Evolutionary conservation across 2,113 vertebrate species (phyloP).

Genomic region (Albula goreensis): DNA sequence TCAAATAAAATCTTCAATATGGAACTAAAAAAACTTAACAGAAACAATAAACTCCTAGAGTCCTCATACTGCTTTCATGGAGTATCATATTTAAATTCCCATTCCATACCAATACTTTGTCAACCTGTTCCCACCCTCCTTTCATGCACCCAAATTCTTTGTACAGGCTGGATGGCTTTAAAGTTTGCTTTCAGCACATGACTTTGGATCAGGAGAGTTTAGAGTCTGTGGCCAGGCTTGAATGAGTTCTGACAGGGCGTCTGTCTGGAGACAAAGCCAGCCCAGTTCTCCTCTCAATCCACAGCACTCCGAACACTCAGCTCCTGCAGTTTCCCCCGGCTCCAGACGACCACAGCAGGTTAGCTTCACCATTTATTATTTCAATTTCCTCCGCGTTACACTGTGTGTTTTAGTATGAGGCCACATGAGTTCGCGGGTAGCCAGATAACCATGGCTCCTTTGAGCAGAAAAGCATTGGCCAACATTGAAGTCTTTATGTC

Average conservation of each 20-base stretch:
- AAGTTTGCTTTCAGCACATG: background rate
- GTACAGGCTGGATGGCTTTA: background rate
- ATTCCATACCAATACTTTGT: background rate
- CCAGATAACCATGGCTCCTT: slow-evolving; percentile 7
- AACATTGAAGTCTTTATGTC: slow-evolving; percentile 14
- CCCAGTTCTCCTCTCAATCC: slow-evolving; percentile 10
- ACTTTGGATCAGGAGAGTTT: background rate
- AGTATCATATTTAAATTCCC: background rate
- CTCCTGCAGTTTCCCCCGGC: slow-evolving; percentile 1
- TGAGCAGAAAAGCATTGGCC: background rate
- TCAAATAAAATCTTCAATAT: background rate
- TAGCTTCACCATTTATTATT: slow-evolving; percentile 28
- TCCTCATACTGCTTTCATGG: background rate
- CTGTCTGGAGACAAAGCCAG: slow-evolving; percentile 30
- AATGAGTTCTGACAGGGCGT: slow-evolving; percentile 26
- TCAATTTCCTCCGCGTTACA: slow-evolving; percentile 37
- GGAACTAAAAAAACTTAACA: background rate
- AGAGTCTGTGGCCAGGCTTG: background rate
- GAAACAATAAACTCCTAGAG: background rate
- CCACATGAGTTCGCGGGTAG: slow-evolving; percentile 27
- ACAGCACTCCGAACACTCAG: background rate
- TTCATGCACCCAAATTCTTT: background rate
- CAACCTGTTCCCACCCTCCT: background rate
- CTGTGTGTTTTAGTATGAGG: slow-evolving; percentile 15
- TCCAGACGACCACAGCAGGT: slow-evolving; percentile 24